Evolutionary conservation across 2,888 invertebrate species (phyloP).

Genomic region (Trachelus troglodyta): DNA sequence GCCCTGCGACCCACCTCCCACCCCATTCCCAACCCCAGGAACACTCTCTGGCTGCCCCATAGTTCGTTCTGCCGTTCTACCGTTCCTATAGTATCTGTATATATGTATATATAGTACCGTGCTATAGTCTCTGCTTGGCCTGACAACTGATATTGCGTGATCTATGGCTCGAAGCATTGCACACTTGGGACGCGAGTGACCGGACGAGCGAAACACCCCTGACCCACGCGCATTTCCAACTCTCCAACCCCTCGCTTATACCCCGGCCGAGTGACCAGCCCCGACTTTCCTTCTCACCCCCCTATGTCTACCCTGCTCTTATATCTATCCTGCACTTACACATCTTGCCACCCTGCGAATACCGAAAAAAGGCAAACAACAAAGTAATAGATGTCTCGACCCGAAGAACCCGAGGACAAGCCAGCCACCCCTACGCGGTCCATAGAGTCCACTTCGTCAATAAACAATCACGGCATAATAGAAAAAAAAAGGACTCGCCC

Average conservation of each 20-base stretch:
- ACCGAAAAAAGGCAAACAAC: slow-evolving; percentile 49
- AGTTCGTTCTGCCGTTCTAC: background rate
- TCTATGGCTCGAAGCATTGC: slow-evolving; percentile 64
- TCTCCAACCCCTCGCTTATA: slow-evolving; percentile 17
- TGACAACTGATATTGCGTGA: slow-evolving; percentile 66
- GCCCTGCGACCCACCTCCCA: slow-evolving; percentile 15
- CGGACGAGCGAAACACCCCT: slow-evolving; percentile 27
- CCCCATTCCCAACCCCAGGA: slow-evolving; percentile 14
- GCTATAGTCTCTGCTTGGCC: slow-evolving; percentile 37
- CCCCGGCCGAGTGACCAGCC: slow-evolving; percentile 6
- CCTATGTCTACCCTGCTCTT: slow-evolving; percentile 17
- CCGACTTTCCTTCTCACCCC: slow-evolving; percentile 23
- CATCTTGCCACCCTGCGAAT: slow-evolving; percentile 16
- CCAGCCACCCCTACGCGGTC: slow-evolving; percentile 27
- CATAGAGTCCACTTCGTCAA: slow-evolving; percentile 64
- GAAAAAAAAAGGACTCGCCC: slow-evolving; percentile 45
- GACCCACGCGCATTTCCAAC: slow-evolving; percentile 28
- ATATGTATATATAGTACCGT: background rate
- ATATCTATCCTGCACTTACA: slow-evolving; percentile 5
- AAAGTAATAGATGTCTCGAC: slow-evolving; percentile 64
- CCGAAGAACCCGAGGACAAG: slow-evolving; percentile 7
- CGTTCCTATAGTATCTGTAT: background rate
- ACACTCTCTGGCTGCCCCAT: slow-evolving; percentile 25
- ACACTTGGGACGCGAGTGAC: slow-evolving; percentile 65
- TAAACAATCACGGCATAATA: slow-evolving; percentile 65